These are phyloP conservation scores for Craterocephalus amniculus DNA, from an alignment of 2,797 vertebrate genomes.

Conservation along the genomic window DNA sequence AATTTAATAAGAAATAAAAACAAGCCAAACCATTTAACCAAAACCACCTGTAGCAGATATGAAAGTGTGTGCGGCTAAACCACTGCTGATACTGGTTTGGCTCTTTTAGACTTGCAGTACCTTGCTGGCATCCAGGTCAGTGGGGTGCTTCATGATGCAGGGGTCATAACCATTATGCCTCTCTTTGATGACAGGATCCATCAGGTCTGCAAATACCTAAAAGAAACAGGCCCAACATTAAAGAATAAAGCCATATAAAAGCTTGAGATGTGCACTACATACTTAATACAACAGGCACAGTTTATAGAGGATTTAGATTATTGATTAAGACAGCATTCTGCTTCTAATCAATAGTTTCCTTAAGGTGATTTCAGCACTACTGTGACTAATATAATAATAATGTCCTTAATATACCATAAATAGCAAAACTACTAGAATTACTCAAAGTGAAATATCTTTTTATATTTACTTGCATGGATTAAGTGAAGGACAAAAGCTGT, in stretches of 20 bases:
- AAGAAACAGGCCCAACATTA: background rate
- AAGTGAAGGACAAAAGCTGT: no score
- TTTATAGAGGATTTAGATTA: no score
- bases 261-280: background rate
- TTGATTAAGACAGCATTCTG: no score
- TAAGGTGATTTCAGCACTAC: no score
- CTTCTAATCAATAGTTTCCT: no score
- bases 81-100: background rate
- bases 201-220: slow-evolving; percentile 92
- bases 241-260: background rate
- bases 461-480: no score
- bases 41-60: background rate
- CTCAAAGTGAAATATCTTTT: no score
- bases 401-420: no score
- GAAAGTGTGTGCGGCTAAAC: background rate
- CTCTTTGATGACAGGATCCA: slow-evolving; percentile 93
- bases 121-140: slow-evolving; percentile 93
- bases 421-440: no score
- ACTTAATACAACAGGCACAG: no score
- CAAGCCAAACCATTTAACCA: background rate
- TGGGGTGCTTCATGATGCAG: slow-evolving; percentile 90
- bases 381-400: no score
- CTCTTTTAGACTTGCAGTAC: slow-evolving; percentile 64
- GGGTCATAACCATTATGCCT: slow-evolving; percentile 96
- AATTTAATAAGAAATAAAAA: background rate